These are phyloP conservation scores for Manduca sexta DNA, from an alignment of 1,140 invertebrate genomes.

Conservation along the genomic window DNA sequence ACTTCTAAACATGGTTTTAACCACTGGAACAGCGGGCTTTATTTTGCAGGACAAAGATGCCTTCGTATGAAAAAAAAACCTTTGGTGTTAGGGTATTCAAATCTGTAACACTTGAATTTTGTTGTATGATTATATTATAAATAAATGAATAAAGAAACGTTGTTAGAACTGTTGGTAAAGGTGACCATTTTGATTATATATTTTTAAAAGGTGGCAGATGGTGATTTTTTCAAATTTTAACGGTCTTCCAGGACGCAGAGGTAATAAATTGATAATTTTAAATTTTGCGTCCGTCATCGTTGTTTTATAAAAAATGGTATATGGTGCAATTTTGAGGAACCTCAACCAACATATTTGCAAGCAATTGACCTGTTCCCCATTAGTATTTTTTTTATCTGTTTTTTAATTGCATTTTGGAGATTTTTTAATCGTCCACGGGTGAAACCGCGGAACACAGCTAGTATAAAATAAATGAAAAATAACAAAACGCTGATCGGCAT, in stretches of 20 bases:
- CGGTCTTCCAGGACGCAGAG: slow-evolving; percentile 3
- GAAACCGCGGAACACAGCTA: slow-evolving; percentile 1
- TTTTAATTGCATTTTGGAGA: slow-evolving; percentile 2
- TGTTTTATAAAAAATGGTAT: slow-evolving; percentile 11
- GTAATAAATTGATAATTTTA: slow-evolving; percentile 9
- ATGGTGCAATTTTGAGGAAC: slow-evolving; percentile 8
- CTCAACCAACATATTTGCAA: slow-evolving; percentile 8
- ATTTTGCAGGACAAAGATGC: too few relatives aligned
- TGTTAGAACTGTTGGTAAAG: neutral
- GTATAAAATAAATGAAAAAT: slow-evolving; percentile 4
- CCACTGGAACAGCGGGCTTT: too few relatives aligned
- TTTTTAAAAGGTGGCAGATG: neutral
- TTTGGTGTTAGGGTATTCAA: neutral
- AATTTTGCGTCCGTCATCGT: slow-evolving; percentile 11
- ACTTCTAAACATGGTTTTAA: too few relatives aligned
- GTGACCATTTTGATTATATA: neutral
- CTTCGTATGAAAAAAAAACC: neutral
- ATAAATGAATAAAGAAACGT: too few relatives aligned
- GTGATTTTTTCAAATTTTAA: neutral
- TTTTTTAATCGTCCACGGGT: slow-evolving; percentile 5
- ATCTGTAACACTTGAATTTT: neutral
- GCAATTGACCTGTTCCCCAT: slow-evolving; percentile 11
- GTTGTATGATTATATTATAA: too few relatives aligned
- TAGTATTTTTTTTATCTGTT: slow-evolving; percentile 9
- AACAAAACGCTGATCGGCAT: neutral